phyloP scores from a whole-genome alignment of 2,113 vertebrate genomes.

The Gracilinanus agilis region DNA sequence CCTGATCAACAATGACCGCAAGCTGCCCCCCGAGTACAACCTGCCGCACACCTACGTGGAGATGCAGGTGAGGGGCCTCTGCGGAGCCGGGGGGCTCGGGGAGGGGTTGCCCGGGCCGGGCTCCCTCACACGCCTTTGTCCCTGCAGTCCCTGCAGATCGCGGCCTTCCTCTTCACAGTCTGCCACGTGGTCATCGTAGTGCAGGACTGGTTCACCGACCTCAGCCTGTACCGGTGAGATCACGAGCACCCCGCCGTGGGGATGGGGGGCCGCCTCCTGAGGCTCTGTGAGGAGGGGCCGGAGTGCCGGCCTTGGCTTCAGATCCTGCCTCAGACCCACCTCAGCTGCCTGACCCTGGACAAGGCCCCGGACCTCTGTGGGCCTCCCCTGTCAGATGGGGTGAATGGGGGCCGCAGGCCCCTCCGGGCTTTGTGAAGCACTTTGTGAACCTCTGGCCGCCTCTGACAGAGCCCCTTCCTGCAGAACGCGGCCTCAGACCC shows the following conservation, averaged over 20 bases:
- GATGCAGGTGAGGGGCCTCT: conserved; percentile 90
- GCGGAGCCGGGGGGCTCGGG: neutral
- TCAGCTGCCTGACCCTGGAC: fast-evolving
- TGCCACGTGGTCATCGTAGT: conserved; percentile 94
- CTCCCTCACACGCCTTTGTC: neutral
- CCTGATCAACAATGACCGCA: conserved; percentile 95
- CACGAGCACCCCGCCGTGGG: no score
- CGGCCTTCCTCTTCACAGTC: conserved; percentile 94
- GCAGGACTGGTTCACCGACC: conserved; percentile 95
- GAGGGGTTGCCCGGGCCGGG: fast-evolving
- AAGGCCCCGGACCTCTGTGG: no score
- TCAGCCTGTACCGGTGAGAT: conserved; percentile 91
- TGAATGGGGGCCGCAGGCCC: neutral
- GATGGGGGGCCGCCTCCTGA: neutral
- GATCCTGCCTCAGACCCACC: neutral
- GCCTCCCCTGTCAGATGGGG: neutral
- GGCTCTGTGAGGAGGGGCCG: no score
- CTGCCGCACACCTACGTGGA: conserved; percentile 95
- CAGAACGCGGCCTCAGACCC: neutral
- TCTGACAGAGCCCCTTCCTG: no score
- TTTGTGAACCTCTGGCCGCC: neutral
- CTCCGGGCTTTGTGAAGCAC: neutral
- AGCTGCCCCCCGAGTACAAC: conserved; percentile 94
- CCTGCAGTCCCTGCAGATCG: conserved; percentile 92
- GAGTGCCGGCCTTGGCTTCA: neutral